Evolutionary conservation across 2,888 invertebrate species (phyloP).

Genomic region (Idaea straminata): DNA sequence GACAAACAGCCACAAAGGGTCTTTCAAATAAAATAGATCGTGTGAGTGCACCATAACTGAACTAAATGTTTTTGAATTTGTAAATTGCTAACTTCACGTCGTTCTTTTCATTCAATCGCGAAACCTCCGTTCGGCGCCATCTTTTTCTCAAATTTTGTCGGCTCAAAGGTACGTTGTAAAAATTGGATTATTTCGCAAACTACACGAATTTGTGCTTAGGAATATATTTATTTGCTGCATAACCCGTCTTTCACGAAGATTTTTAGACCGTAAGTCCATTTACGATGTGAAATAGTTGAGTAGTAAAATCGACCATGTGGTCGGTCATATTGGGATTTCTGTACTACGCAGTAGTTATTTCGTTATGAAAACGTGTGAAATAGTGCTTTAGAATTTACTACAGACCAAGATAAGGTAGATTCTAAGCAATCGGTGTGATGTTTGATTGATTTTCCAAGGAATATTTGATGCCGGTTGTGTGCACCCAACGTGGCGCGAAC

Average conservation of each 20-base stretch:
- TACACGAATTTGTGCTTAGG: constrained; percentile 32
- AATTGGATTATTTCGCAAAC: constrained; percentile 40
- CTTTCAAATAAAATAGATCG: neutral
- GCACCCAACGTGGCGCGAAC: constrained; percentile 69
- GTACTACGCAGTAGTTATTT: constrained; percentile 75
- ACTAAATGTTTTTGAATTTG: neutral
- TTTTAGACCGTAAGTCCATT: constrained; percentile 31
- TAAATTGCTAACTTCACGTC: constrained; percentile 17
- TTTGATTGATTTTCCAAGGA: constrained; percentile 24
- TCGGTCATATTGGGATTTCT: constrained; percentile 54
- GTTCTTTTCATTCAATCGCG: constrained; percentile 42
- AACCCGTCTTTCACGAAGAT: constrained; percentile 23
- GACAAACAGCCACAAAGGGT: too few relatives aligned
- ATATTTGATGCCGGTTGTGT: constrained; percentile 47
- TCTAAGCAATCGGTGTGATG: constrained; percentile 16
- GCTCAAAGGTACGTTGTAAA: constrained; percentile 67
- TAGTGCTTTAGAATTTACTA: constrained; percentile 27
- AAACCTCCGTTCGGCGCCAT: constrained; percentile 57
- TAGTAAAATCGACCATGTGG: constrained; percentile 65
- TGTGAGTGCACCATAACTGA: neutral
- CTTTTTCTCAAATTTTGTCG: constrained; percentile 72
- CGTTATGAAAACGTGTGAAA: constrained; percentile 27
- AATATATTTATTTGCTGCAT: constrained; percentile 24
- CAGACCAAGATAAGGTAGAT: constrained; percentile 16
- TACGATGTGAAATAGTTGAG: constrained; percentile 29